Evolutionary conservation across 2,113 vertebrate species (phyloP).

Genomic region (Clarias macrocephalus): DNA sequence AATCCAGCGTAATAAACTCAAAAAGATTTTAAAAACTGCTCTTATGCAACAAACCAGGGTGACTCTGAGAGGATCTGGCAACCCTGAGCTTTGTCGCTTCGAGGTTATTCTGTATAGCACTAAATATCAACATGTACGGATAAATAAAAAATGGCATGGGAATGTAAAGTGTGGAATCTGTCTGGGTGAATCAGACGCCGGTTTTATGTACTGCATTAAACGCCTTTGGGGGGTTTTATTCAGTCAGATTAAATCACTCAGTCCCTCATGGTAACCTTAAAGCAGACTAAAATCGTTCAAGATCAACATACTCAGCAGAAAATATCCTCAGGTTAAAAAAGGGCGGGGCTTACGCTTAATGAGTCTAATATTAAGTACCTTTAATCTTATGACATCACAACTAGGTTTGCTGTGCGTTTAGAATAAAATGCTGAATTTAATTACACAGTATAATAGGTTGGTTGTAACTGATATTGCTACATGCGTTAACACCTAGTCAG

Average conservation of each 20-base stretch:
- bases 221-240: constrained; percentile 10
- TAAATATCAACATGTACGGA: constrained; percentile 51
- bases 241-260: constrained; percentile 12
- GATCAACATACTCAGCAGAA: not conserved
- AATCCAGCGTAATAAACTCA: not conserved
- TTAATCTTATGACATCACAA: not conserved
- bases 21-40: constrained; percentile 6
- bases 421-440: not conserved
- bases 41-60: constrained; percentile 48
- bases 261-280: not conserved
- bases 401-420: too few relatives aligned
- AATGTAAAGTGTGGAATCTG: not conserved
- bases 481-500: not conserved
- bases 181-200: constrained; percentile 40
- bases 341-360: not conserved
- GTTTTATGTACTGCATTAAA: constrained; percentile 23
- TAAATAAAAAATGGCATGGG: not conserved
- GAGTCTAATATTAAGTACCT: too few relatives aligned
- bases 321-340: not conserved
- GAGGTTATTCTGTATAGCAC: constrained; percentile 52
- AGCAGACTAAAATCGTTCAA: not conserved
- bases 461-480: not conserved
- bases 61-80: constrained; percentile 53
- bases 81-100: constrained; percentile 52
- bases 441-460: not conserved